Evolutionary conservation across 2,797 vertebrate species (phyloP).

Genomic region (Coregonus ussuriensis): DNA sequence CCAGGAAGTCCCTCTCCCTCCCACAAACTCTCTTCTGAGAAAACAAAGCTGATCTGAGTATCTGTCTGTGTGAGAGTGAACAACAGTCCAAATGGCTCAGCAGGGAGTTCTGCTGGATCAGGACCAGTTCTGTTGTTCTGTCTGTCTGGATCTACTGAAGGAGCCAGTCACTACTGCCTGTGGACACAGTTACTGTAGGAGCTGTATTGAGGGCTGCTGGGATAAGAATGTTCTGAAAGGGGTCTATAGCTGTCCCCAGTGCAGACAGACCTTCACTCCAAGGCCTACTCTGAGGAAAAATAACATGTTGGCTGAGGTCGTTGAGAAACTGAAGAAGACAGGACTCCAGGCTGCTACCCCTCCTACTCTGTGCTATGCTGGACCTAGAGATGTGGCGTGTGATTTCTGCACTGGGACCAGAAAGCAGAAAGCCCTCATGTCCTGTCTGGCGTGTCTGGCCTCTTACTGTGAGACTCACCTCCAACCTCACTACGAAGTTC

Average conservation of each 20-base stretch:
- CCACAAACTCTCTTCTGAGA: not conserved
- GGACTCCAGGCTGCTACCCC: not conserved
- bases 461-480: too few relatives aligned
- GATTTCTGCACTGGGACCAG: not conserved
- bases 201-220: not conserved
- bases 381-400: not conserved
- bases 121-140: not conserved
- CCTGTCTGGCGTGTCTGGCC: too few relatives aligned
- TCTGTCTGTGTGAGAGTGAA: not conserved
- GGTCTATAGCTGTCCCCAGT: not conserved
- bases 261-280: not conserved
- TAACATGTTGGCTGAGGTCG: not conserved
- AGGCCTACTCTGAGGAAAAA: not conserved
- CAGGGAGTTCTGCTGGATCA: not conserved
- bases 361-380: not conserved
- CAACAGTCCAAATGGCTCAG: conserved; percentile 1
- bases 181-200: not conserved
- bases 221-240: not conserved
- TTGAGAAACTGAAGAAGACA: not conserved
- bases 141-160: not conserved
- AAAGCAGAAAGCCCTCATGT: too few relatives aligned
- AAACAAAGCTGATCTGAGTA: not conserved
- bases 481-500: too few relatives aligned
- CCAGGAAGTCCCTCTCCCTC: not conserved
- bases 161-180: not conserved